These are phyloP conservation scores for Coleophora flavipennella DNA, from an alignment of 2,888 invertebrate genomes.

Conservation along the genomic window DNA sequence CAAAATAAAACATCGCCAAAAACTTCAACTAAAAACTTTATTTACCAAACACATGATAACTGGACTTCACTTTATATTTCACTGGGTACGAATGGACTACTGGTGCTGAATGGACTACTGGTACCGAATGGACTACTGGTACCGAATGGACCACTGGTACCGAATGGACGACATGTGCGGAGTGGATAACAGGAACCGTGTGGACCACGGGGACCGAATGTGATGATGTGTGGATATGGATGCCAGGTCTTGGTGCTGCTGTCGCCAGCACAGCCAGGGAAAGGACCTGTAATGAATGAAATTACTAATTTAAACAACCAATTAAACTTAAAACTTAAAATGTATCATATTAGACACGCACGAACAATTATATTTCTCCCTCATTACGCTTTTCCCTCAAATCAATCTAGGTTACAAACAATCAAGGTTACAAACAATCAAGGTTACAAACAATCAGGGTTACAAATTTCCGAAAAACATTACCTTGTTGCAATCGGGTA, in stretches of 20 bases:
- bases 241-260: constrained; percentile 20
- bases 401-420: too few species aligned
- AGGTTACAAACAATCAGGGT: too few species aligned
- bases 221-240: constrained; percentile 26
- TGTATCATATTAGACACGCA: too few species aligned
- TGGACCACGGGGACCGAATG: constrained; percentile 17
- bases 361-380: too few species aligned
- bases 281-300: constrained; percentile 16
- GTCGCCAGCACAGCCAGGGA: constrained; percentile 7
- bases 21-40: constrained; percentile 16
- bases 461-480: too few species aligned
- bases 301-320: too few species aligned
- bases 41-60: constrained; percentile 32
- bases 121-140: constrained; percentile 18
- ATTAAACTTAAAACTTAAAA: too few species aligned
- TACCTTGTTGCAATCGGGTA: too few species aligned
- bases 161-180: constrained; percentile 5
- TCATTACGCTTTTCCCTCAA: too few species aligned
- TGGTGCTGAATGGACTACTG: constrained; percentile 14
- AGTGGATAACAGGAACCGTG: constrained; percentile 1
- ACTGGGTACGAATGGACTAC: constrained; percentile 5
- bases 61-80: constrained; percentile 35
- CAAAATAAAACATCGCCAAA: background rate
- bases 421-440: too few species aligned
- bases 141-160: background rate